Percentiles rank a stretch among this genome's conserved stretches.
Conservation (phyloP, 53 echinoderm and acorn worm species). For the Pentamera pediparva region DNA sequence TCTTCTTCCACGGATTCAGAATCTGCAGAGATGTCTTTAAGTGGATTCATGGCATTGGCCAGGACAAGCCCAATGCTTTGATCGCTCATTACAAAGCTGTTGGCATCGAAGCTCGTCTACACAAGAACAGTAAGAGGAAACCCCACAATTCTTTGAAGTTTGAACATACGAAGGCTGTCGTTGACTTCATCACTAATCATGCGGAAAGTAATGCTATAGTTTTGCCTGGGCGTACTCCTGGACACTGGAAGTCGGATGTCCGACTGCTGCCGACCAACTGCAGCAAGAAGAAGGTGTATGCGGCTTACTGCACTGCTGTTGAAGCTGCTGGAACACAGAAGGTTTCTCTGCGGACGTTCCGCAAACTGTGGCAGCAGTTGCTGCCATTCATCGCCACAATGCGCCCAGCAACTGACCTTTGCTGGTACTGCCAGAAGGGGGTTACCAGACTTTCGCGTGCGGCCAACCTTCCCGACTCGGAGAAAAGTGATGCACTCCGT, state of each 20-base stretch:
- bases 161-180: constrained; percentile 24
- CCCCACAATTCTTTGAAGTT: constrained; percentile 10
- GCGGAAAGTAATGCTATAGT: constrained; percentile 19
- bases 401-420: constrained; percentile 20
- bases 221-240: too few relatives aligned
- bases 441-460: constrained; percentile 5
- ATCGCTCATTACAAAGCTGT: neutral
- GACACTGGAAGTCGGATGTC: constrained; percentile 16
- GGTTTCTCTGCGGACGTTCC: constrained; percentile 14
- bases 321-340: constrained; percentile 7
- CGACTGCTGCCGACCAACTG: constrained; percentile 14
- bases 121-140: neutral
- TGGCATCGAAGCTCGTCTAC: neutral
- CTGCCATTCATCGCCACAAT: constrained; percentile 23
- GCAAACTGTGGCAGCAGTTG: constrained; percentile 22
- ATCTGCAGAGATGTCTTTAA: neutral
- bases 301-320: constrained; percentile 7
- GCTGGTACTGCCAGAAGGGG: constrained; percentile 30
- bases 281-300: constrained; percentile 22
- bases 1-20: neutral
- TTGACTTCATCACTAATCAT: constrained; percentile 21
- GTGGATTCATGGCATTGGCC: neutral
- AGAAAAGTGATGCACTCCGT: constrained; percentile 1
- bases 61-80: neutral
- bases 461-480: constrained; percentile 28